phyloP scores from a whole-genome alignment of 2,113 vertebrate species.

The Caretta caretta region DNA sequence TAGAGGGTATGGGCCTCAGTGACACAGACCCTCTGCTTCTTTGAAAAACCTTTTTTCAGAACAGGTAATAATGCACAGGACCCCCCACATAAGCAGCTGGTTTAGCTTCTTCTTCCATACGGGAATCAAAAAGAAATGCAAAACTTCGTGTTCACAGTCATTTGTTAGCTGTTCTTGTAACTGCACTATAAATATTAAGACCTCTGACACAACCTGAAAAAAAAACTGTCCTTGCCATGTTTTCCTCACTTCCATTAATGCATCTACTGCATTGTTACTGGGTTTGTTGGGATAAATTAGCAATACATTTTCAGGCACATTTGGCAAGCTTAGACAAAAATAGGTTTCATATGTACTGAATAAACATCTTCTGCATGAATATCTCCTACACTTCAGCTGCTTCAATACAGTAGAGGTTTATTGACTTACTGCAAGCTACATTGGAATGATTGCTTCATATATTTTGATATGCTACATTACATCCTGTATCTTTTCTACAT shows the following conservation, averaged over 20 bases:
- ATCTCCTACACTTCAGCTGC: slow-evolving; percentile 53
- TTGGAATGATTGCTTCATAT: slow-evolving; percentile 75
- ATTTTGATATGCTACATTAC: slow-evolving; percentile 71
- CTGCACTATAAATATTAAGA: neutral
- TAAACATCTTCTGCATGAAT: slow-evolving; percentile 65
- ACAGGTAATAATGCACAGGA: neutral
- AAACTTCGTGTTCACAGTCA: neutral
- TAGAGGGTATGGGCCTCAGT: neutral
- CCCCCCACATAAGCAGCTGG: neutral
- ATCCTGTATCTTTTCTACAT: slow-evolving; percentile 70
- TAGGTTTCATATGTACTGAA: slow-evolving; percentile 35
- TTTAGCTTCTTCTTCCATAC: neutral
- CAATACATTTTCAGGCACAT: slow-evolving; percentile 39
- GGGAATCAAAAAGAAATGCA: neutral
- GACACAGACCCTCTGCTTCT: neutral
- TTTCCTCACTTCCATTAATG: neutral
- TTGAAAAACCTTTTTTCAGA: neutral
- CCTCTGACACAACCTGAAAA: neutral
- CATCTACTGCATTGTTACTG: neutral
- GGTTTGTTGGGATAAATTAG: slow-evolving; percentile 39
- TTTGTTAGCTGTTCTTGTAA: neutral
- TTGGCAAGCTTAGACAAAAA: slow-evolving; percentile 54
- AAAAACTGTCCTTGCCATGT: neutral
- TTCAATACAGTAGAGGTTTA: slow-evolving; percentile 64
- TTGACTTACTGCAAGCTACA: slow-evolving; percentile 70